A percentile compares a stretch with the other conserved stretches of the same genome.
These are phyloP conservation scores for Arctocebus calabarensis DNA, from an alignment of 2,797 vertebrate species.

Conservation along the genomic window DNA sequence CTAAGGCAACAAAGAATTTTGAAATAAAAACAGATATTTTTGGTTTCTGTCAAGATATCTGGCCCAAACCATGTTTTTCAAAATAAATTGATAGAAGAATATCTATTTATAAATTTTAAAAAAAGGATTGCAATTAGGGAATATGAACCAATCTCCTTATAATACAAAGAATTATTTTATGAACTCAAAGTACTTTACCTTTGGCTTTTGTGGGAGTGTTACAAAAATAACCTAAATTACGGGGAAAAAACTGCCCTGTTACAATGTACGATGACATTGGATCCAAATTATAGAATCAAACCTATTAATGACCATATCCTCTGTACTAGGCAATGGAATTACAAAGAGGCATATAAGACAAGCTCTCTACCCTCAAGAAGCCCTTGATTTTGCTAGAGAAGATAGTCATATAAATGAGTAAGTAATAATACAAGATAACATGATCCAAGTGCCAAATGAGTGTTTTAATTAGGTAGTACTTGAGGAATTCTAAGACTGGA, in stretches of 20 bases:
- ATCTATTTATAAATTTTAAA: not conserved
- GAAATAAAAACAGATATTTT: constrained; percentile 75
- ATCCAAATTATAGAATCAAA: constrained; percentile 58
- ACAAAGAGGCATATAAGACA: not conserved
- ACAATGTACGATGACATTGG: not conserved
- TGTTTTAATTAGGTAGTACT: not conserved
- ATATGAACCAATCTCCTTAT: constrained; percentile 46
- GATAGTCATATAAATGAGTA: not conserved
- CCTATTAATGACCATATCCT: not conserved
- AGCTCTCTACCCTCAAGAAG: constrained; percentile 23
- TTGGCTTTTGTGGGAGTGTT: constrained; percentile 26
- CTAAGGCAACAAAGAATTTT: constrained; percentile 48
- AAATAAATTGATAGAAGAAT: constrained; percentile 61
- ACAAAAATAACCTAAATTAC: constrained; percentile 45
- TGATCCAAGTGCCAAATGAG: constrained; percentile 17
- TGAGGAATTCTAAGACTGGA: constrained; percentile 47
- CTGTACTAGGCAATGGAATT: constrained; percentile 10
- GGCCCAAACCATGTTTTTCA: constrained; percentile 85
- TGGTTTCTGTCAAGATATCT: constrained; percentile 76
- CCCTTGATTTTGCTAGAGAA: constrained; percentile 26
- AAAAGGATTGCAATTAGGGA: not conserved
- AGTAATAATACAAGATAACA: constrained; percentile 42
- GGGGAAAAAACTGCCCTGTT: not conserved
- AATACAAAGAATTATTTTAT: constrained; percentile 55
- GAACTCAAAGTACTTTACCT: constrained; percentile 4